A percentile compares a stretch with the other conserved stretches of the same genome.
Conservation (phyloP, 2,888 invertebrate species). For the Dynastes tityus region DNA sequence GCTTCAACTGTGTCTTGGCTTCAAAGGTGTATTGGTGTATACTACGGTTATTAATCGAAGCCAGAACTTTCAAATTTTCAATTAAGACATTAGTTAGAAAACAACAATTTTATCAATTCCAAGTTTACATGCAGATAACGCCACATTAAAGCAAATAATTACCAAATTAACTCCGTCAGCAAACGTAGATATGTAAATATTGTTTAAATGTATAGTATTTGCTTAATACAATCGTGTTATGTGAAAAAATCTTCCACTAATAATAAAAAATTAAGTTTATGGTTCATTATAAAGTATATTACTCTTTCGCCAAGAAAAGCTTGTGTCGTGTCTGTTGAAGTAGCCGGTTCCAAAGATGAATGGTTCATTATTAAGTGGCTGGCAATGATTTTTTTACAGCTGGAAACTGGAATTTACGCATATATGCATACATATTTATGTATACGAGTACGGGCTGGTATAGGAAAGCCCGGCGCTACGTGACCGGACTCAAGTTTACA, state of each 20-base stretch:
- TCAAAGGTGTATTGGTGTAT: no score
- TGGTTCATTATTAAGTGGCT: neutral
- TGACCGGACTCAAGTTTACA: conserved; percentile 15
- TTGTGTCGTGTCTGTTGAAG: neutral
- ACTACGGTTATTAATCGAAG: no score
- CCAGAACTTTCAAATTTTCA: neutral
- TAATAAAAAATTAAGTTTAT: conserved; percentile 7
- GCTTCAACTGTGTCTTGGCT: no score
- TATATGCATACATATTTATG: neutral
- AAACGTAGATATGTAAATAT: conserved; percentile 17
- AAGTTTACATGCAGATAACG: neutral
- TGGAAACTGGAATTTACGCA: neutral
- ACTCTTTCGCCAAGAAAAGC: no score
- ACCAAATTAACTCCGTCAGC: conserved; percentile 19
- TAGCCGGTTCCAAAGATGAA: neutral
- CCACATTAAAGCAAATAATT: conserved; percentile 18
- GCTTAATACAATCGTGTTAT: conserved; percentile 7
- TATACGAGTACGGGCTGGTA: neutral
- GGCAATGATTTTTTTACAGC: neutral
- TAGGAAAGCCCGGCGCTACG: neutral
- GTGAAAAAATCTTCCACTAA: conserved; percentile 12
- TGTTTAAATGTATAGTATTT: conserved; percentile 13
- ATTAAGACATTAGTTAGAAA: neutral
- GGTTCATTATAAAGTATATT: no score
- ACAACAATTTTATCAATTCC: neutral